Evolutionary conservation across 1,140 invertebrate species (phyloP).

Genomic region (Euglossa dilemma): DNA sequence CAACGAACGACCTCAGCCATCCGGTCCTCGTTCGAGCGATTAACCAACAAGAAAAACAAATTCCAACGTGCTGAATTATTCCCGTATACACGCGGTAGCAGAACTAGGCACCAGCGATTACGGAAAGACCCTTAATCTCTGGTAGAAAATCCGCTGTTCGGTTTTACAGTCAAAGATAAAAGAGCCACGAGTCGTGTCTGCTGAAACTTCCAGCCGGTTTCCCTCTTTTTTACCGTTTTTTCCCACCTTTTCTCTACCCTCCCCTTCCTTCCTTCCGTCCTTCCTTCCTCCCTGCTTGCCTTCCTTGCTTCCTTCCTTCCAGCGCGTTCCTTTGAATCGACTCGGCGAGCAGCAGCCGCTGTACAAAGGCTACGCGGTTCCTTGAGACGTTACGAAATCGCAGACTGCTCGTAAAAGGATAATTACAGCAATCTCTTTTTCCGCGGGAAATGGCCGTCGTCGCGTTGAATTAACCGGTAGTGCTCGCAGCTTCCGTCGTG

Average conservation of each 20-base stretch:
- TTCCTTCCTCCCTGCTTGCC: background rate
- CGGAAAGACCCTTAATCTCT: background rate
- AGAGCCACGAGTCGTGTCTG: background rate
- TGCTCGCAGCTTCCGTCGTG: background rate
- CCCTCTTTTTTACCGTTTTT: background rate
- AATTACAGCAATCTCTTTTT: conserved; percentile 49
- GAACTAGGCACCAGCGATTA: background rate
- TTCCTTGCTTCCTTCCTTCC: conserved; percentile 18
- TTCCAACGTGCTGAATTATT: background rate
- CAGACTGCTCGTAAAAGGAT: conserved; percentile 41
- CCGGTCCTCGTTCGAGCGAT: background rate
- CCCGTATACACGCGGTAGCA: background rate
- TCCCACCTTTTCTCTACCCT: background rate
- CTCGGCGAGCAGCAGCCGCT: too few species aligned
- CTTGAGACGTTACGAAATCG: conserved; percentile 30
- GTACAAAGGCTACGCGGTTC: conserved; percentile 8
- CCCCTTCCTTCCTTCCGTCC: background rate
- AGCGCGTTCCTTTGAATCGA: background rate
- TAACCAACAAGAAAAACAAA: background rate
- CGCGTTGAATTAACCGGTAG: conserved; percentile 37
- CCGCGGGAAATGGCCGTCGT: conserved; percentile 37
- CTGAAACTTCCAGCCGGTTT: background rate
- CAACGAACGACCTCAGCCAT: background rate
- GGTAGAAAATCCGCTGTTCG: conserved; percentile 17
- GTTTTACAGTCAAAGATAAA: conserved; percentile 35